Evolutionary conservation across 1,140 invertebrate species (phyloP), one percentile per base, ranked within the genome.

Genomic region (Neodiprion virginianus): DNA sequence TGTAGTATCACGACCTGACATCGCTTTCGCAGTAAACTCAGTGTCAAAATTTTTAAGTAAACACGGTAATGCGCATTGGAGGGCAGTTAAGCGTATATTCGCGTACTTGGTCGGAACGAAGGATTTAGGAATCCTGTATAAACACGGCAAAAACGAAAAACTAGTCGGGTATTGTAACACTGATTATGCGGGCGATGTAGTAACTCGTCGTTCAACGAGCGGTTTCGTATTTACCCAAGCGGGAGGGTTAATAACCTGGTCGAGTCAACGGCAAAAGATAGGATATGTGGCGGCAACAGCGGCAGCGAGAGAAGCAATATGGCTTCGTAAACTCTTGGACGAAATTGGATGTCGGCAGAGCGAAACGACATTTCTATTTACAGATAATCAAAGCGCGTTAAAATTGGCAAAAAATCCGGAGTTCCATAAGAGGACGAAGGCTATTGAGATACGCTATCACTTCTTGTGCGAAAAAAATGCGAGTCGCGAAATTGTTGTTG

Each of bases 51-150:
- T 72, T 28, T 23, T 76, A 21, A 71, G 74, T 1, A 79, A 79
- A 48, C 80, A 74, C 48, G 77, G 72, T 47, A 49, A 71, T 76
- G 23, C 21, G 11, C 81, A 85, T 74, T 86, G 83, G 82, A 71
- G 49, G 65, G 79, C 79, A 17, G 82, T 81, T 1, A 87, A 87
- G 68, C 75, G 82, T 61, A 76, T 89, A 4, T 79, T 88, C 14
- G 47, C 82, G 48, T 89, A 89, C 74, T 73, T 89, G 8, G 81
- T 83, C 67, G 81, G 78, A 67, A 87, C 88, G 23, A 17, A 65
- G 12, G 49, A 75, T 23, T 61, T 71, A 21, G 74, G 71, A 17
- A 74, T 23, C 48, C 14, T 70, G 76, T 74, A 61, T 48, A 77
- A 70, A 40, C 21, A 77, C 23, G 69, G 14, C 4, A 67, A 67